These are phyloP conservation scores for Entomobrya multifasciata DNA, from an alignment of 2,888 invertebrate species.

Conservation along the genomic window DNA sequence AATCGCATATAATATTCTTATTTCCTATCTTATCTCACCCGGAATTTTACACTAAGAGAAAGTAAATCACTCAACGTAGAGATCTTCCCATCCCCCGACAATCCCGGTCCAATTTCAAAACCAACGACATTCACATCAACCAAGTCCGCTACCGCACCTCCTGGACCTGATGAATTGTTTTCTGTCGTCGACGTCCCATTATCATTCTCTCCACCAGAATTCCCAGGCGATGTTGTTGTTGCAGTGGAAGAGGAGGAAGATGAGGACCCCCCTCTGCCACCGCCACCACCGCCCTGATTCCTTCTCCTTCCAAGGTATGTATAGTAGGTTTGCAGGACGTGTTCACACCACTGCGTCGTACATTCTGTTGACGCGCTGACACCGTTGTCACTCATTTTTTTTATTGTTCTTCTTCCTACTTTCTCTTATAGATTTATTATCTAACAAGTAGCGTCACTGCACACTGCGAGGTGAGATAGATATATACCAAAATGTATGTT, in stretches of 20 bases:
- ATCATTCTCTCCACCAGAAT: constrained; percentile 34
- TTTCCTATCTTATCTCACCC: constrained; percentile 68
- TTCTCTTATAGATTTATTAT: constrained; percentile 9
- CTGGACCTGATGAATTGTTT: constrained; percentile 47
- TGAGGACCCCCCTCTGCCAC: not conserved
- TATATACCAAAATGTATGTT: not conserved
- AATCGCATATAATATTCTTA: constrained; percentile 41
- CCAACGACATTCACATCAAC: constrained; percentile 72
- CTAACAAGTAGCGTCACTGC: constrained; percentile 1
- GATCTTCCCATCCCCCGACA: constrained; percentile 76
- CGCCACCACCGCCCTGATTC: constrained; percentile 19
- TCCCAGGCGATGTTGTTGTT: constrained; percentile 12
- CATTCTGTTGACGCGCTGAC: constrained; percentile 77
- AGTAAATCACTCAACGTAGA: constrained; percentile 79
- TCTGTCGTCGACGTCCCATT: constrained; percentile 13
- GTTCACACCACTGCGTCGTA: constrained; percentile 79
- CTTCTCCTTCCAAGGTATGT: constrained; percentile 73
- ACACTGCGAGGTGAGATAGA: not conserved
- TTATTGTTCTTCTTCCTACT: constrained; percentile 5
- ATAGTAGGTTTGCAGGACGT: constrained; percentile 78
- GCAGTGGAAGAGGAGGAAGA: not conserved
- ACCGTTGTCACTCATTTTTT: constrained; percentile 72
- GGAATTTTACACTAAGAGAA: constrained; percentile 76
- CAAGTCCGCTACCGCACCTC: constrained; percentile 37
- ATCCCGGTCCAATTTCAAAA: constrained; percentile 78